These are phyloP conservation scores for Aplodontia rufa DNA, from an alignment of 2,113 vertebrate genomes.

Conservation along the genomic window DNA sequence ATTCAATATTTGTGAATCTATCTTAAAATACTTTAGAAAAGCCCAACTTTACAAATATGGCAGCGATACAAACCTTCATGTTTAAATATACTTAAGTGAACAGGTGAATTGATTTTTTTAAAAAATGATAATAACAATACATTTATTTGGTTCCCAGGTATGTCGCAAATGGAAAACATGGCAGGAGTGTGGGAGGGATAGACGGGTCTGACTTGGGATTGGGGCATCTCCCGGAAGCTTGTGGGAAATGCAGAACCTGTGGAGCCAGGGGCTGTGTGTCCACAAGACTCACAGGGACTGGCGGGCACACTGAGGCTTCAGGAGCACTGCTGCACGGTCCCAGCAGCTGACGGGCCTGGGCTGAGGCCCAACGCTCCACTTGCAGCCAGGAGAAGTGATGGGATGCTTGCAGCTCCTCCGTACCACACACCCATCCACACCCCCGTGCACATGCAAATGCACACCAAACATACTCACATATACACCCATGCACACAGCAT, in stretches of 20 bases:
- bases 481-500: no score
- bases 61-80: background rate
- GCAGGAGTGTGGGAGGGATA: background rate
- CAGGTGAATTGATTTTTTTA: background rate
- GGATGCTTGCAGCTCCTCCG: background rate
- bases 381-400: background rate
- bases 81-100: background rate
- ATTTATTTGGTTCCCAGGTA: background rate
- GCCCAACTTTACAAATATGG: background rate
- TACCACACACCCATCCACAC: background rate
- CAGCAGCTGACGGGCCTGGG: no score
- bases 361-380: background rate
- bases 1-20: background rate
- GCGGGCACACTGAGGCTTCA: no score
- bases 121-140: background rate
- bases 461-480: background rate
- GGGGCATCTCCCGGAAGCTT: background rate
- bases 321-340: background rate
- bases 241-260: background rate
- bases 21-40: background rate
- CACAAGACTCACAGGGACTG: background rate
- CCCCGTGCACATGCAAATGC: background rate
- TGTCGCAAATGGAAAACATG: background rate
- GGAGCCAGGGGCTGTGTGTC: no score
- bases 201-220: no score